phyloP scores from a whole-genome alignment of 2,113 vertebrate genomes.

The Struthidea cinerea region DNA sequence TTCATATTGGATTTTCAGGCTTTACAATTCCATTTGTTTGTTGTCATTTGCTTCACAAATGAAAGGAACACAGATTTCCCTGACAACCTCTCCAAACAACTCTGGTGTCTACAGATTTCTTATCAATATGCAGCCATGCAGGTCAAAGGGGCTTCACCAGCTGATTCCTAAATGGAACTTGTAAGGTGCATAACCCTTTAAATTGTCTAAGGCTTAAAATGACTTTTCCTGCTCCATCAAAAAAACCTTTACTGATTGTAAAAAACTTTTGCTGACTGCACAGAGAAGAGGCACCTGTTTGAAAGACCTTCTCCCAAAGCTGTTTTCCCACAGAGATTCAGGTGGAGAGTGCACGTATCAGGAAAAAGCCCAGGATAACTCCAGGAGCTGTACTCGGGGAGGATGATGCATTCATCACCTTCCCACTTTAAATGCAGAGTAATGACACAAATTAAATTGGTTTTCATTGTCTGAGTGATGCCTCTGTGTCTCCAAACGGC shows the following conservation, averaged over 20 bases:
- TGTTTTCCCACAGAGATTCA: background rate
- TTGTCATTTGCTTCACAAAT: constrained; percentile 55
- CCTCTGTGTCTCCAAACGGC: background rate
- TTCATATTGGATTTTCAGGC: constrained; percentile 42
- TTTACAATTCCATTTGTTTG: constrained; percentile 54
- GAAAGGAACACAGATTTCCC: constrained; percentile 5
- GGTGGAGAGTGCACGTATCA: background rate
- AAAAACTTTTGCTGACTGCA: background rate
- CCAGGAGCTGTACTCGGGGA: background rate
- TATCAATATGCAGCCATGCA: background rate
- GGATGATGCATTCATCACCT: background rate
- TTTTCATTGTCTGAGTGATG: background rate
- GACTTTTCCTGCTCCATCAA: background rate
- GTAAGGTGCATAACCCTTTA: background rate
- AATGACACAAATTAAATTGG: background rate
- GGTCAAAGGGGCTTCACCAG: background rate
- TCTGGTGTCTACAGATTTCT: background rate
- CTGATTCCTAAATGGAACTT: background rate
- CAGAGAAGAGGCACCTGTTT: background rate
- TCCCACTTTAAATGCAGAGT: background rate
- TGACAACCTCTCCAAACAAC: background rate
- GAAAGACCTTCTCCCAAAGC: background rate
- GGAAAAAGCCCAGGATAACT: background rate
- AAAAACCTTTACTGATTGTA: background rate
- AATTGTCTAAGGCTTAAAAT: background rate